These are phyloP conservation scores for Antrozous pallidus DNA, from an alignment of 2,797 vertebrate species.

Conservation along the genomic window DNA sequence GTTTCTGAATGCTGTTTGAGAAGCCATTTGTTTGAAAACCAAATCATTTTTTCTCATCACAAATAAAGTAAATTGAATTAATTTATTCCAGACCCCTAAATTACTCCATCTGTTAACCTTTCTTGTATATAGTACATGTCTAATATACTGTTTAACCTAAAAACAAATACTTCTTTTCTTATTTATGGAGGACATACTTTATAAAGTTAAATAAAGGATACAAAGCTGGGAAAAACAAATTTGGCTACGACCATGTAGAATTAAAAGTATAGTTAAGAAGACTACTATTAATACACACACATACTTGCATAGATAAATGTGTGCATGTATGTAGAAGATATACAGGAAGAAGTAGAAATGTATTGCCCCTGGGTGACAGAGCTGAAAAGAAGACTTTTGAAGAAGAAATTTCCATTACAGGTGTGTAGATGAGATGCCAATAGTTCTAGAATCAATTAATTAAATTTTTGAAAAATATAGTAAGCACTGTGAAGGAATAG, in stretches of 20 bases:
- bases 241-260: not conserved
- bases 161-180: not conserved
- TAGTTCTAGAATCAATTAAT: not conserved
- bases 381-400: not conserved
- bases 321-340: not conserved
- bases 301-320: not conserved
- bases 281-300: not conserved
- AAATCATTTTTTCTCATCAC: no score
- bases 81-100: no score
- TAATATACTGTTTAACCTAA: no score
- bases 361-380: not conserved
- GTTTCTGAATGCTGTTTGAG: no score
- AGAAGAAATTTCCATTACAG: not conserved
- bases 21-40: no score
- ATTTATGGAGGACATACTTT: not conserved
- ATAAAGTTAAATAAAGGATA: not conserved
- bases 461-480: not conserved
- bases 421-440: not conserved
- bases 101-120: no score
- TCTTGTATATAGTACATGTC: no score
- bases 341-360: not conserved
- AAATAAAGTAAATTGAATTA: no score
- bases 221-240: not conserved
- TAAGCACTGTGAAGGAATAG: not conserved
- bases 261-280: not conserved